Percentiles rank a stretch among this genome's conserved stretches.
phyloP scores from a whole-genome alignment of 2,797 vertebrate genomes.

The Phrynocephalus guinanensis region DNA sequence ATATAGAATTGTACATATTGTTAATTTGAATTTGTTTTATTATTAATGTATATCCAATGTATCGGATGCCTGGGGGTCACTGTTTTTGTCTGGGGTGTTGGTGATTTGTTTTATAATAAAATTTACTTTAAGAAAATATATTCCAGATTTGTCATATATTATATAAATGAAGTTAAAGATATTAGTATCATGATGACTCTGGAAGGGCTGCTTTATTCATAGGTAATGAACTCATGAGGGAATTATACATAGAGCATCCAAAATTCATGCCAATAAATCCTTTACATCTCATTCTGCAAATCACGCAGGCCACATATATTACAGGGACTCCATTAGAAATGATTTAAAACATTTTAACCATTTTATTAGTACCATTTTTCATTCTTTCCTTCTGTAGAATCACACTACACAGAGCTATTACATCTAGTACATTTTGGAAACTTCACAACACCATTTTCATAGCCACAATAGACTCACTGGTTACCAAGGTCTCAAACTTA shows the following conservation, averaged over 20 bases:
- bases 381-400: not conserved
- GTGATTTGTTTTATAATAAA: too few relatives aligned
- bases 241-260: not conserved
- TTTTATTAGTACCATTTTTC: conserved; percentile 18
- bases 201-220: not conserved
- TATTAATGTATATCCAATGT: too few relatives aligned
- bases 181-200: not conserved
- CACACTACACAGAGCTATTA: not conserved
- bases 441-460: not conserved
- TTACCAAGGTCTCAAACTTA: not conserved
- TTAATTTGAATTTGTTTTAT: too few relatives aligned
- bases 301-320: not conserved
- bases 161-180: not conserved
- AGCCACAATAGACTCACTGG: not conserved
- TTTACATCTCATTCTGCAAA: not conserved
- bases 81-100: too few relatives aligned
- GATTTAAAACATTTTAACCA: conserved; percentile 23
- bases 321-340: not conserved
- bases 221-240: not conserved
- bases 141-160: not conserved
- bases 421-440: not conserved
- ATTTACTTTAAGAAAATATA: too few relatives aligned
- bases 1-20: too few relatives aligned
- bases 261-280: conserved; percentile 32
- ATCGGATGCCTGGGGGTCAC: too few relatives aligned